Evolutionary conservation across 2,797 vertebrate species (phyloP).

Genomic region (Orestias chungarensis): DNA sequence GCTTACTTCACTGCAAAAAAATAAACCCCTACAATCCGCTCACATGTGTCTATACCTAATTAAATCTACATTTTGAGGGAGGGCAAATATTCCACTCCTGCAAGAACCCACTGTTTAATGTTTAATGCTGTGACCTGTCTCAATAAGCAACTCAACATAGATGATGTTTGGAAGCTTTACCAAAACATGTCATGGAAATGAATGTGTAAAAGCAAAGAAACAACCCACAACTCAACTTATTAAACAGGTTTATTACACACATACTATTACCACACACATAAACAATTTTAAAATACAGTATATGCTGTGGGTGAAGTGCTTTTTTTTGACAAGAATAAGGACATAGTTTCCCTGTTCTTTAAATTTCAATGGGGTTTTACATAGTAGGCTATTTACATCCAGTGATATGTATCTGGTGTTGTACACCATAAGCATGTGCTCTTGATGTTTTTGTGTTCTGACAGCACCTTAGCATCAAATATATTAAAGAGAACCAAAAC

Average conservation of each 20-base stretch:
- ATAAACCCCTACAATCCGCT: neutral
- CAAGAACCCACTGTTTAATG: neutral
- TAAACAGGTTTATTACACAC: conserved; percentile 67
- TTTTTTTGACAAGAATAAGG: conserved; percentile 59
- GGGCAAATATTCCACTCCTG: neutral
- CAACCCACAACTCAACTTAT: conserved; percentile 30
- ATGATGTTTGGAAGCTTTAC: too few species aligned
- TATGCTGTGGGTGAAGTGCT: conserved; percentile 72
- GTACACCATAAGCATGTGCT: conserved; percentile 53
- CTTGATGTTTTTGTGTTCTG: conserved; percentile 28
- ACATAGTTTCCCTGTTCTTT: conserved; percentile 45
- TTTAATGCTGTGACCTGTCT: neutral
- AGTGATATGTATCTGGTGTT: conserved; percentile 67
- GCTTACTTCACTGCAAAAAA: neutral
- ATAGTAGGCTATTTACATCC: conserved; percentile 71
- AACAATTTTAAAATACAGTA: conserved; percentile 58
- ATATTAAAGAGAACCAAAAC: conserved; percentile 47
- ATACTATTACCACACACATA: conserved; percentile 67
- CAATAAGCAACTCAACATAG: too few species aligned
- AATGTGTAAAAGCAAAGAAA: neutral
- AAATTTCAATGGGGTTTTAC: conserved; percentile 52
- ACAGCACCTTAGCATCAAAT: conserved; percentile 59
- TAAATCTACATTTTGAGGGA: neutral
- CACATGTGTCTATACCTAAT: neutral
- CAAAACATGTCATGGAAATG: too few species aligned